A percentile compares a stretch with the other conserved stretches of the same genome.
Conservation (phyloP, 2,888 invertebrate genomes). For the Mimachlamys varia region DNA sequence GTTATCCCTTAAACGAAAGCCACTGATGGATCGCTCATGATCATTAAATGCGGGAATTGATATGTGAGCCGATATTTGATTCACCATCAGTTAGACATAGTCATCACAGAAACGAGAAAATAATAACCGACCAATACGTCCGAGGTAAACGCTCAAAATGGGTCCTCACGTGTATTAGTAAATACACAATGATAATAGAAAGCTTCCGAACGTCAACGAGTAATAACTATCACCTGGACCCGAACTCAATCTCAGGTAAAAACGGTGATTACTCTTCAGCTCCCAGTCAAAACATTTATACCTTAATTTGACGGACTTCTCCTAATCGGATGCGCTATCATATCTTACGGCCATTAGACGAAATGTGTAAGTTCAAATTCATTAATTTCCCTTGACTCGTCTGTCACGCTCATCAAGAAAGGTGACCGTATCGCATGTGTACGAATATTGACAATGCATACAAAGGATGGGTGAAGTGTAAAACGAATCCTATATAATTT, state of each 20-base stretch:
- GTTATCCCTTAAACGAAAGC: not conserved
- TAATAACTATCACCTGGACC: not conserved
- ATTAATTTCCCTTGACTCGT: not conserved
- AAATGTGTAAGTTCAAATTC: slow-evolving; percentile 27
- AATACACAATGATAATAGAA: slow-evolving; percentile 5
- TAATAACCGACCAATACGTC: not conserved
- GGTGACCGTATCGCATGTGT: slow-evolving; percentile 31
- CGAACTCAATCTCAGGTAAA: not conserved
- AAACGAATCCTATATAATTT: not conserved
- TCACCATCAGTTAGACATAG: not conserved
- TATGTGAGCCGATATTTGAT: not conserved
- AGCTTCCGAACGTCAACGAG: not conserved
- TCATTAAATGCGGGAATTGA: not conserved
- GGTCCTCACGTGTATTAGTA: not conserved
- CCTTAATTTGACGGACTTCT: not conserved
- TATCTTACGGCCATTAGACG: not conserved
- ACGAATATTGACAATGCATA: slow-evolving; percentile 32
- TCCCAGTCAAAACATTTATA: not conserved
- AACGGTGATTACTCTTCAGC: slow-evolving; percentile 15
- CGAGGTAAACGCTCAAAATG: slow-evolving; percentile 8
- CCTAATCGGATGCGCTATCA: slow-evolving; percentile 36
- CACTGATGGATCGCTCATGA: not conserved
- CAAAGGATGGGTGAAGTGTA: not conserved
- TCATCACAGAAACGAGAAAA: not conserved
- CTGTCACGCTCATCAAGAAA: slow-evolving; percentile 3